Conservation (phyloP, 2,888 invertebrate genomes). For the Drosophila heteroneura region DNA sequence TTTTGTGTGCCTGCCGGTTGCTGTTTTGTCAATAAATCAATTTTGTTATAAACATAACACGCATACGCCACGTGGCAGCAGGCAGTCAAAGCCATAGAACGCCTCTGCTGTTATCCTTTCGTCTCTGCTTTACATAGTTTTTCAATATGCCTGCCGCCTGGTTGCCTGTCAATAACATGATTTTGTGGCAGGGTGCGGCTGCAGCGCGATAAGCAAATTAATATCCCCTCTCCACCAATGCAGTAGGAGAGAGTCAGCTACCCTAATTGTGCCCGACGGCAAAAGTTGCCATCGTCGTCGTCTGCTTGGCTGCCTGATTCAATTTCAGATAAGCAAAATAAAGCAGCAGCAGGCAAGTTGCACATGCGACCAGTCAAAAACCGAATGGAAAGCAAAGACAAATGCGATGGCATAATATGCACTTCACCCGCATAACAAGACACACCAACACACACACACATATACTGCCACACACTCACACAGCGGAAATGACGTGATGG, state of each 20-base stretch:
- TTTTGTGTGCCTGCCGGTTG: conserved; percentile 38
- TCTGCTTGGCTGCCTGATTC: conserved; percentile 77
- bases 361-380: conserved; percentile 59
- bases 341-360: conserved; percentile 67
- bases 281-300: conserved; percentile 50
- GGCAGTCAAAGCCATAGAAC: conserved; percentile 2
- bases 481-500: conserved; percentile 68
- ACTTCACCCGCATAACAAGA: conserved; percentile 70
- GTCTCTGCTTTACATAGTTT: conserved; percentile 56
- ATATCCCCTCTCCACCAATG: conserved; percentile 59
- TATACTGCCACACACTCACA: conserved; percentile 1
- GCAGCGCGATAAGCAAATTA: conserved; percentile 81
- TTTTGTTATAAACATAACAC: conserved; percentile 77
- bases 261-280: conserved; percentile 76
- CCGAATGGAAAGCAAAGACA: conserved; percentile 63
- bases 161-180: conserved; percentile 75
- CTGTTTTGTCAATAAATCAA: conserved; percentile 83
- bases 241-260: conserved; percentile 37
- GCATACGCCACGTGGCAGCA: conserved; percentile 73
- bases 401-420: conserved; percentile 78
- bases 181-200: conserved; percentile 71
- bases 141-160: conserved; percentile 36
- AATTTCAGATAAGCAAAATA: conserved; percentile 82
- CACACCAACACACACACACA: conserved; percentile 19
- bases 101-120: background rate